A percentile compares a stretch with the other conserved stretches of the same genome.
Conservation (phyloP, 2,797 vertebrate genomes). For the Labroides dimidiatus region DNA sequence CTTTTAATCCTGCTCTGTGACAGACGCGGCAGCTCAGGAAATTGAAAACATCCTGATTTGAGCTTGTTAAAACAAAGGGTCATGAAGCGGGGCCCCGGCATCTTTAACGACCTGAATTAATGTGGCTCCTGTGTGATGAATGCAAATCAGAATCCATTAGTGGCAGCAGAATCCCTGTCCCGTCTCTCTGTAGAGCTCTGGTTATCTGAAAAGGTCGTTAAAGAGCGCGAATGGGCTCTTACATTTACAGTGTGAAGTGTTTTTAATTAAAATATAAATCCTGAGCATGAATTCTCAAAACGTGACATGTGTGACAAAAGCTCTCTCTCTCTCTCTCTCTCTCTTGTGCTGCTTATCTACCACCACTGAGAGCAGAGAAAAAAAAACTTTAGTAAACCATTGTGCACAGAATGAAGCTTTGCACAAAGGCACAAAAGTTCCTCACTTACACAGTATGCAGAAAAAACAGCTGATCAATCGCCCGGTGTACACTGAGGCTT, state of each 20-base stretch:
- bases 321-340: slow-evolving; percentile 26
- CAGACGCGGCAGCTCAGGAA: slow-evolving; percentile 54
- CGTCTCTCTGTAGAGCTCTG: slow-evolving; percentile 22
- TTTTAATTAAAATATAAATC: slow-evolving; percentile 61
- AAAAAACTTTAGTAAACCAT: background rate
- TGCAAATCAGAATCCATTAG: slow-evolving; percentile 64
- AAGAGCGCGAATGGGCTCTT: slow-evolving; percentile 23
- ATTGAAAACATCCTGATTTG: slow-evolving; percentile 67
- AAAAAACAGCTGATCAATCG: slow-evolving; percentile 58
- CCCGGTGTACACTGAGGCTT: slow-evolving; percentile 32
- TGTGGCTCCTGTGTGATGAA: slow-evolving; percentile 48
- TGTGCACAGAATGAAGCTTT: slow-evolving; percentile 2
- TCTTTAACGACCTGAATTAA: slow-evolving; percentile 58
- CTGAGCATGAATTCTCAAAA: slow-evolving; percentile 32
- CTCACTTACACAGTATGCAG: slow-evolving; percentile 21
- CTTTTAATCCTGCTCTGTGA: slow-evolving; percentile 33
- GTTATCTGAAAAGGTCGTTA: slow-evolving; percentile 54
- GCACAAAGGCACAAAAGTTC: slow-evolving; percentile 38
- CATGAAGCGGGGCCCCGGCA: slow-evolving; percentile 46
- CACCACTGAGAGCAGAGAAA: slow-evolving; percentile 4
- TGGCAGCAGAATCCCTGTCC: slow-evolving; percentile 25
- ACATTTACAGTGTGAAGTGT: slow-evolving; percentile 32
- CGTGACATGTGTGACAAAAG: slow-evolving; percentile 9
- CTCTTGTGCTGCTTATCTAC: slow-evolving; percentile 22
- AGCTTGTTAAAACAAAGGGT: slow-evolving; percentile 64